A percentile compares a stretch with the other conserved stretches of the same genome.
Evolutionary conservation across 2,888 invertebrate species (phyloP).

Genomic region (Arge pagana): DNA sequence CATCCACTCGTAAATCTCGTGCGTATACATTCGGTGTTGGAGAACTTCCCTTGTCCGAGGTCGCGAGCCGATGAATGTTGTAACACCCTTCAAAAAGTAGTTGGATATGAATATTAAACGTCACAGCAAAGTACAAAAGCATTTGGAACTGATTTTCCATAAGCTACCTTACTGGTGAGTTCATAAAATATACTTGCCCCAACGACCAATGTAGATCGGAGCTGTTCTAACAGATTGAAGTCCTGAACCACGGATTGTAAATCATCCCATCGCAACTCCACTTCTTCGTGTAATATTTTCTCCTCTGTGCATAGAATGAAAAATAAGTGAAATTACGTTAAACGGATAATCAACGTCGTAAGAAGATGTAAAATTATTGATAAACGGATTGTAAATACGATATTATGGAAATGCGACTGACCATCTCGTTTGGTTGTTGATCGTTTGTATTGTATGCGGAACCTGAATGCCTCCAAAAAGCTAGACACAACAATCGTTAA

Average conservation of each 20-base stretch:
- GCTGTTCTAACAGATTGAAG: constrained; percentile 59
- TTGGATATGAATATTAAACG: too few species aligned
- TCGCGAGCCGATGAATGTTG: constrained; percentile 75
- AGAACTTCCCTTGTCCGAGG: constrained; percentile 77
- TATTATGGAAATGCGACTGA: constrained; percentile 46
- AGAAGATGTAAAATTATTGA: neutral
- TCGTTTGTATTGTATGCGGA: constrained; percentile 84
- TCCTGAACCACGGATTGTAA: constrained; percentile 65
- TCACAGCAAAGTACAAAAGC: constrained; percentile 48
- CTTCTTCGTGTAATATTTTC: constrained; percentile 76
- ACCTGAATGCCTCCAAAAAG: constrained; percentile 85
- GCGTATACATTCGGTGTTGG: constrained; percentile 76
- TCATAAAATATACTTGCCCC: constrained; percentile 56
- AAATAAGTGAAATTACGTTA: constrained; percentile 7
- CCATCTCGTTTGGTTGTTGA: constrained; percentile 79
- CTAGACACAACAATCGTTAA: constrained; percentile 88
- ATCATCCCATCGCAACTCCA: constrained; percentile 73
- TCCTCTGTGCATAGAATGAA: constrained; percentile 64
- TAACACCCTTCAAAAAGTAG: constrained; percentile 58
- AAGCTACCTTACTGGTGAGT: neutral
- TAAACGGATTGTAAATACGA: constrained; percentile 3
- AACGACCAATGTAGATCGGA: constrained; percentile 60
- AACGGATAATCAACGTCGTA: neutral
- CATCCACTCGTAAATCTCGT: constrained; percentile 76
- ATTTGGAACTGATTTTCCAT: constrained; percentile 7